Percentiles rank a stretch among this genome's conserved stretches.
Conservation (phyloP, 1,140 invertebrate species). For the Pogonognathellus flavescens region DNA sequence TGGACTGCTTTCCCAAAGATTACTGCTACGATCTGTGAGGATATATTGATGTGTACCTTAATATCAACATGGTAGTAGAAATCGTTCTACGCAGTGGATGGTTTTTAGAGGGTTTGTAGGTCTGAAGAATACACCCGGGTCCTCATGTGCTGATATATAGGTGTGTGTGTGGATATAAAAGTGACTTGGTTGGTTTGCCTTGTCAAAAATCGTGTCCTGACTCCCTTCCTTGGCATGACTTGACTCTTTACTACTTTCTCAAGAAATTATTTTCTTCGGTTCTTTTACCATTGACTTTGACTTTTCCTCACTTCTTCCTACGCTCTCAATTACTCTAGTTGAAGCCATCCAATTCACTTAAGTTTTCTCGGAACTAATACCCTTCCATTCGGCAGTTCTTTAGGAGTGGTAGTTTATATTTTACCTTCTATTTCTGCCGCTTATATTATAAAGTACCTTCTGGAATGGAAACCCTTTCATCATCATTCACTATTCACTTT, state of each 20-base stretch:
- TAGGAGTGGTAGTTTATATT: neutral
- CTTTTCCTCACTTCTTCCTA: slow-evolving; percentile 45
- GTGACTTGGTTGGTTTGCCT: slow-evolving; percentile 11
- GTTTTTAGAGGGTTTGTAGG: too few species aligned
- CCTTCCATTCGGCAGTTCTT: neutral
- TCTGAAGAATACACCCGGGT: too few species aligned
- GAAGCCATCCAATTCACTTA: slow-evolving; percentile 40
- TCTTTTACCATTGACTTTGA: slow-evolving; percentile 31
- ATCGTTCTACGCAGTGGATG: neutral
- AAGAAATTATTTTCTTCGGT: slow-evolving; percentile 40
- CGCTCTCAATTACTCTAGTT: slow-evolving; percentile 35
- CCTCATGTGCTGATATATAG: neutral
- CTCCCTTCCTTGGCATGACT: slow-evolving; percentile 26
- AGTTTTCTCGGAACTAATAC: slow-evolving; percentile 39
- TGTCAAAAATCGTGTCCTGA: slow-evolving; percentile 31
- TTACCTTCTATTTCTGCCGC: neutral
- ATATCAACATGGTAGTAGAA: neutral
- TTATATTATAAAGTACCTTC: slow-evolving; percentile 35
- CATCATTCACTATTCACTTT: slow-evolving; percentile 44
- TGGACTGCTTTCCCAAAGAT: slow-evolving; percentile 1
- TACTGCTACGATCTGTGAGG: neutral
- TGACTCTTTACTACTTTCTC: slow-evolving; percentile 21
- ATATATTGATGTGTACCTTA: neutral
- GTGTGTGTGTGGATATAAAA: neutral
- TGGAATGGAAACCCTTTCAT: slow-evolving; percentile 25